These are phyloP conservation scores for Pharmacophagus antenor DNA, from an alignment of 2,888 invertebrate species.

Conservation along the genomic window DNA sequence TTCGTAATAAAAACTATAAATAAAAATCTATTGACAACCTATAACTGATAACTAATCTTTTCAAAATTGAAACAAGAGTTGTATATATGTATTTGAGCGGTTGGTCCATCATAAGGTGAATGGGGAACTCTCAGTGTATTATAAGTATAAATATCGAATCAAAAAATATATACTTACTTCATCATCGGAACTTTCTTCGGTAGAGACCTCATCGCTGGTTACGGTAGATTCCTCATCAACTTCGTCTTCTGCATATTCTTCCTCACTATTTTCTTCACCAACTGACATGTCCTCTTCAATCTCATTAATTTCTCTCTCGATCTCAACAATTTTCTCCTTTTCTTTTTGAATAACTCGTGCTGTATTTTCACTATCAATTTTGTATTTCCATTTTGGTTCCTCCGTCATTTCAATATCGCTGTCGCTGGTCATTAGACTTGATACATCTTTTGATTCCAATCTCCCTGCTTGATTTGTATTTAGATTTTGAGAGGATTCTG, in stretches of 20 bases:
- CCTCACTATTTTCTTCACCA: conserved; percentile 42
- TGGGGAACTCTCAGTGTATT: too few relatives aligned
- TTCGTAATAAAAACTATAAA: too few relatives aligned
- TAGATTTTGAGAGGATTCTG: conserved; percentile 41
- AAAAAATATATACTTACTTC: conserved; percentile 28
- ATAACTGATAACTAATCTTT: too few relatives aligned
- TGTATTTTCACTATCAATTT: conserved; percentile 35
- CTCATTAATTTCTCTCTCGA: conserved; percentile 70
- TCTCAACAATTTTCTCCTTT: conserved; percentile 66
- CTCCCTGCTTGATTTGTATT: conserved; percentile 33
- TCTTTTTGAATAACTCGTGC: conserved; percentile 60
- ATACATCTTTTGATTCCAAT: conserved; percentile 34
- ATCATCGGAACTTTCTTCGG: conserved; percentile 23
- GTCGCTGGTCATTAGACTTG: conserved; percentile 68
- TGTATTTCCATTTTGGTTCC: conserved; percentile 35
- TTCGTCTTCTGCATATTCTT: conserved; percentile 36
- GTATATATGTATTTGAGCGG: too few relatives aligned
- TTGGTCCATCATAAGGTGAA: too few relatives aligned
- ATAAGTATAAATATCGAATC: too few relatives aligned
- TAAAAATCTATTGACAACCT: too few relatives aligned
- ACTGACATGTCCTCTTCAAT: conserved; percentile 65
- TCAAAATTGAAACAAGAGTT: too few relatives aligned
- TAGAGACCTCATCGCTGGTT: conserved; percentile 35
- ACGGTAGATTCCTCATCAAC: conserved; percentile 37
- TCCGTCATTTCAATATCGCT: conserved; percentile 60